A percentile compares a stretch with the other conserved stretches of the same genome.
Evolutionary conservation across 2,113 vertebrate genomes (phyloP).

Genomic region (Semnornis frantzii): DNA sequence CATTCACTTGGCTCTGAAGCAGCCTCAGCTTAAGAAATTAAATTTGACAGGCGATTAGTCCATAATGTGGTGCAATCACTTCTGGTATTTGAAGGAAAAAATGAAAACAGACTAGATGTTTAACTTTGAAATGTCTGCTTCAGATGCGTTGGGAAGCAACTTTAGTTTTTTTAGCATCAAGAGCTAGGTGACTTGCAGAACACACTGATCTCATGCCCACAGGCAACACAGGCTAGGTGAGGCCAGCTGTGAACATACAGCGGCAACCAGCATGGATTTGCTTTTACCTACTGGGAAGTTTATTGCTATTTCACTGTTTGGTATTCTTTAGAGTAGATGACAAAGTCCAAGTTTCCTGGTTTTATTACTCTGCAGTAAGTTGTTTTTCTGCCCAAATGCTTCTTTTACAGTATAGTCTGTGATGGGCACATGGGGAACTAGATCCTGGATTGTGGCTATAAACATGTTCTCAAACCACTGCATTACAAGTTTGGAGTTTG

Average conservation of each 20-base stretch:
- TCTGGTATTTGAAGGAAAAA: slow-evolving; percentile 64
- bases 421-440: background rate
- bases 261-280: slow-evolving; percentile 1
- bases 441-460: background rate
- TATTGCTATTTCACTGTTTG: slow-evolving; percentile 3
- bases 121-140: slow-evolving; percentile 40
- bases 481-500: background rate
- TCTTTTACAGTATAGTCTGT: background rate
- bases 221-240: background rate
- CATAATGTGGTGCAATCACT: slow-evolving; percentile 63
- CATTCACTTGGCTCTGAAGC: slow-evolving; percentile 52
- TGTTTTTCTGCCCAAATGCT: background rate
- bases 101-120: slow-evolving; percentile 52
- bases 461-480: background rate
- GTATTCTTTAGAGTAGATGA: background rate
- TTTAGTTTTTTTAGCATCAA: background rate
- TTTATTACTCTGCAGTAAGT: background rate
- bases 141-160: background rate
- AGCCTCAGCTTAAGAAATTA: slow-evolving; percentile 66
- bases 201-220: background rate
- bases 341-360: background rate
- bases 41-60: slow-evolving; percentile 72
- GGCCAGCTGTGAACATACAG: background rate
- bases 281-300: slow-evolving; percentile 24
- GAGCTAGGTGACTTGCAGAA: background rate